Evolutionary conservation across 1,140 invertebrate genomes (phyloP).

Genomic region (Aphidius gifuensis): DNA sequence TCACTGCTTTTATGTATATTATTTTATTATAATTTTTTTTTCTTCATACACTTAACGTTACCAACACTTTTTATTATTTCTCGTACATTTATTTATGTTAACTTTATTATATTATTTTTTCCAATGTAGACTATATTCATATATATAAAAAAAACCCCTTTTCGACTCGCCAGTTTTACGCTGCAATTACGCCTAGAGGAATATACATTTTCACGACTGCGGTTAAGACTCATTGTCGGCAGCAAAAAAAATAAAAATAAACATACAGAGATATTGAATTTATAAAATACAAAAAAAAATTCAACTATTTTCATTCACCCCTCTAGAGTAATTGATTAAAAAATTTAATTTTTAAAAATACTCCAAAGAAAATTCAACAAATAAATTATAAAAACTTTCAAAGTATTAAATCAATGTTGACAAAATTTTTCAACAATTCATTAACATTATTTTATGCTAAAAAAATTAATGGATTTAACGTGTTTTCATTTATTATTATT

Average conservation of each 20-base stretch:
- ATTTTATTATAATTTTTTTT: background rate
- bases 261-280: constrained; percentile 7
- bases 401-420: too few species aligned
- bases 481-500: too few species aligned
- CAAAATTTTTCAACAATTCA: too few species aligned
- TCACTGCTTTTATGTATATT: constrained; percentile 3
- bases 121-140: constrained; percentile 2
- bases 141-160: constrained; percentile 15
- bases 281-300: background rate
- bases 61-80: constrained; percentile 5
- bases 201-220: constrained; percentile 7
- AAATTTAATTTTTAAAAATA: background rate
- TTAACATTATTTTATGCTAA: too few species aligned
- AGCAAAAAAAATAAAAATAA: background rate
- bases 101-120: background rate
- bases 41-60: constrained; percentile 9
- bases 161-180: constrained; percentile 27
- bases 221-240: constrained; percentile 6
- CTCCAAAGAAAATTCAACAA: constrained; percentile 1
- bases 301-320: background rate
- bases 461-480: too few species aligned
- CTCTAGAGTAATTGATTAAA: too few species aligned
- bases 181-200: constrained; percentile 17
- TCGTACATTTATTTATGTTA: background rate
- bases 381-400: background rate